Evolutionary conservation across 2,113 vertebrate genomes (phyloP).

Genomic region (Atlantisia rogersi): DNA sequence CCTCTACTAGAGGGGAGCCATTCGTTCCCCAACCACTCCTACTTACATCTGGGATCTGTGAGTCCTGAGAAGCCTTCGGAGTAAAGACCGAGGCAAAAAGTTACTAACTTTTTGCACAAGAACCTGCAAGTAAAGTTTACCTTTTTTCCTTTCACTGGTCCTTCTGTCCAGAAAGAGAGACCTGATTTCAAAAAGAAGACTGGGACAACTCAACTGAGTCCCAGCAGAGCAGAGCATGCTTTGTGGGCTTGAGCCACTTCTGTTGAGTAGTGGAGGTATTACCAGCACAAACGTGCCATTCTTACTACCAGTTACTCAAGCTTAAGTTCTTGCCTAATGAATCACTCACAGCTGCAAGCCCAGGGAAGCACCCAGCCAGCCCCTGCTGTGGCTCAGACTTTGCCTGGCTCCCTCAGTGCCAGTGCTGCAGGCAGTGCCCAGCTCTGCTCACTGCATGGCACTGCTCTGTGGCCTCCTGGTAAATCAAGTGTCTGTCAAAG

Average conservation of each 20-base stretch:
- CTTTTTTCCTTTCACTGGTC: not conserved
- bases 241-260: not conserved
- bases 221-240: not conserved
- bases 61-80: too few species aligned
- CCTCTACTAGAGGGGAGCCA: too few species aligned
- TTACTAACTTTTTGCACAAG: not conserved
- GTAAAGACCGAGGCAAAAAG: too few species aligned
- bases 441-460: accelerated
- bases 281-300: not conserved
- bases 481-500: too few species aligned
- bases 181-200: not conserved
- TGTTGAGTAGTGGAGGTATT: not conserved
- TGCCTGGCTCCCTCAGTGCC: not conserved
- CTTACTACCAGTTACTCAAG: not conserved
- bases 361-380: too few species aligned
- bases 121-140: not conserved
- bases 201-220: not conserved
- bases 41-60: too few species aligned
- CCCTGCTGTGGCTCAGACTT: not conserved
- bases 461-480: not conserved
- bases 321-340: not conserved
- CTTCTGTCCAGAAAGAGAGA: not conserved
- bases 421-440: not conserved
- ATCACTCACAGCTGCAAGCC: not conserved
- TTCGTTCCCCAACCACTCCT: too few species aligned